phyloP scores from a whole-genome alignment of 2,888 invertebrate species.

The Diaprepes abbreviatus region DNA sequence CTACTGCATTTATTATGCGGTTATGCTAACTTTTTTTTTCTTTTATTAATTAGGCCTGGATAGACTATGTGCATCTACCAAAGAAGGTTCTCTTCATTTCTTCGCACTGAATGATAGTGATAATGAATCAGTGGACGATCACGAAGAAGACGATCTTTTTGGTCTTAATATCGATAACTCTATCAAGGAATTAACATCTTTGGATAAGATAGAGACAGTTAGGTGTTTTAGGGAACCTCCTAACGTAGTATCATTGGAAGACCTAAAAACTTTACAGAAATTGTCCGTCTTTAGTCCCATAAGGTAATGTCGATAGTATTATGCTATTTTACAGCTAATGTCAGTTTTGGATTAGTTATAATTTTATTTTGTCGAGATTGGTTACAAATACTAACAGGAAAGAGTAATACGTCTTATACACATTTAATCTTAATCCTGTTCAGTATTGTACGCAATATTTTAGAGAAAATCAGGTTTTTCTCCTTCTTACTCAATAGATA shows the following conservation, averaged over 20 bases:
- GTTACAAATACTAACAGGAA: too few relatives aligned
- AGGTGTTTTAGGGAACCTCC: conserved; percentile 63
- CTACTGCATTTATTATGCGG: too few relatives aligned
- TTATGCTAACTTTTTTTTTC: too few relatives aligned
- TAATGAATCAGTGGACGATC: conserved; percentile 79
- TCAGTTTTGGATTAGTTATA: too few relatives aligned
- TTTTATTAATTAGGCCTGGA: conserved; percentile 74
- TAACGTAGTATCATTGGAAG: conserved; percentile 57
- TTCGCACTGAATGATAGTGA: conserved; percentile 82
- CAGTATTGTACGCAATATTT: too few relatives aligned
- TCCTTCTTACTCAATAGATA: too few relatives aligned
- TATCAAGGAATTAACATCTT: conserved; percentile 53
- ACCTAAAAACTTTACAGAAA: conserved; percentile 75
- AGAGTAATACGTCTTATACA: too few relatives aligned
- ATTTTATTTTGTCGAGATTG: too few relatives aligned
- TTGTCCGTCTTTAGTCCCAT: conserved; percentile 83
- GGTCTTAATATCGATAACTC: conserved; percentile 51
- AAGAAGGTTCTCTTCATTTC: conserved; percentile 85
- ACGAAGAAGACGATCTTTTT: conserved; percentile 77
- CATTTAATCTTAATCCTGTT: too few relatives aligned
- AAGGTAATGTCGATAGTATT: too few relatives aligned
- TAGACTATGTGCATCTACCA: conserved; percentile 86
- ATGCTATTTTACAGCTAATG: too few relatives aligned
- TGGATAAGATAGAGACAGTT: conserved; percentile 57
- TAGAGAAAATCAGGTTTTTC: too few relatives aligned